A percentile compares a stretch with the other conserved stretches of the same genome.
phyloP scores from a whole-genome alignment of 2,113 vertebrate genomes.

The Plectropomus leopardus region DNA sequence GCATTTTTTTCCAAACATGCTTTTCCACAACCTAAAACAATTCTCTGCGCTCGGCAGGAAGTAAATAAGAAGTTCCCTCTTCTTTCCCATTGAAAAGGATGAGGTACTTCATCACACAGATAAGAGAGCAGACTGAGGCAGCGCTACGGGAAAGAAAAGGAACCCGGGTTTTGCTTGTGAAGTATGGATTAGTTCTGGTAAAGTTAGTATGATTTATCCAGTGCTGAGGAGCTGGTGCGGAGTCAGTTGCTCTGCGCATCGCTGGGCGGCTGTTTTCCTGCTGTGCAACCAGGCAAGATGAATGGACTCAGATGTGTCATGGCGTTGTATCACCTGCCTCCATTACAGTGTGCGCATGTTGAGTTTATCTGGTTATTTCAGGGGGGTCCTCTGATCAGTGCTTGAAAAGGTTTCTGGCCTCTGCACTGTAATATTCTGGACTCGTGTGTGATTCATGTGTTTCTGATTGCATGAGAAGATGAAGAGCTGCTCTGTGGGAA shows the following conservation, averaged over 20 bases:
- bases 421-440: conserved; percentile 8
- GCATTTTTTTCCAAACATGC: conserved; percentile 35
- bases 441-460: conserved; percentile 22
- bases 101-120: conserved; percentile 69
- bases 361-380: conserved; percentile 49
- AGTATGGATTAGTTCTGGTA: conserved; percentile 76
- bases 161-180: conserved; percentile 38
- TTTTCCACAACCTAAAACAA: conserved; percentile 13
- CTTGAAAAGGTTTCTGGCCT: conserved; percentile 7
- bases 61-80: conserved; percentile 41
- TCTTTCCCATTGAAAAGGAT: conserved; percentile 29
- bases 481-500: not conserved
- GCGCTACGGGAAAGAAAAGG: conserved; percentile 30
- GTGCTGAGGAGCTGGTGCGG: conserved; percentile 33
- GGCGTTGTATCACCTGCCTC: conserved; percentile 36
- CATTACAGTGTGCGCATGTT: conserved; percentile 46
- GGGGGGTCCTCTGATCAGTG: conserved; percentile 46
- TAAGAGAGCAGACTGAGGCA: conserved; percentile 61
- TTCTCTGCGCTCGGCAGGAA: conserved; percentile 31
- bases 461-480: conserved; percentile 26
- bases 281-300: conserved; percentile 53
- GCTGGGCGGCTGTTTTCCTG: conserved; percentile 41
- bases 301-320: conserved; percentile 58
- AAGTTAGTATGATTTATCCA: conserved; percentile 77
- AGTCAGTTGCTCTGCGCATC: conserved; percentile 21